These are phyloP conservation scores for Eciton burchellii DNA, from an alignment of 1,140 invertebrate genomes.

Conservation along the genomic window DNA sequence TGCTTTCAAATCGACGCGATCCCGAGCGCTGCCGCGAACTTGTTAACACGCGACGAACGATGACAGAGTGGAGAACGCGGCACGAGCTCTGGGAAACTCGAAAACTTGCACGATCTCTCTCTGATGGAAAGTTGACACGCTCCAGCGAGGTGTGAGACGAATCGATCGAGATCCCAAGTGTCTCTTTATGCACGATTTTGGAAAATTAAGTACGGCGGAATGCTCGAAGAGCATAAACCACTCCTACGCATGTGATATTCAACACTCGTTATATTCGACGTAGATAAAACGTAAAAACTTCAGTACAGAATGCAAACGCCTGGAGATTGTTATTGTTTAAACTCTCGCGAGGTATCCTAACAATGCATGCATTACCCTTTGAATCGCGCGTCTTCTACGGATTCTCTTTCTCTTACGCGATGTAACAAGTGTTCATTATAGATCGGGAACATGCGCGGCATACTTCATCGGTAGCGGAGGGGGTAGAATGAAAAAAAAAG, in stretches of 20 bases:
- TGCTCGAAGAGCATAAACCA: too few relatives aligned
- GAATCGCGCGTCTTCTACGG: conserved; percentile 28
- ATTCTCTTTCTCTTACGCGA: conserved; percentile 47
- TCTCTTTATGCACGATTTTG: neutral
- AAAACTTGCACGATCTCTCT: conserved; percentile 61
- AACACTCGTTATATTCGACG: too few relatives aligned
- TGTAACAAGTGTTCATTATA: conserved; percentile 56
- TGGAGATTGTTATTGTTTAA: neutral
- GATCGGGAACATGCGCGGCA: conserved; percentile 40
- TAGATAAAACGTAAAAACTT: too few relatives aligned
- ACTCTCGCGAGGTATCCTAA: neutral
- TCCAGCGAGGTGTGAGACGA: neutral
- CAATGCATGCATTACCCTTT: neutral
- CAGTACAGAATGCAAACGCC: too few relatives aligned
- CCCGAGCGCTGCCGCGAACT: conserved; percentile 54
- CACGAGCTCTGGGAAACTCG: conserved; percentile 37
- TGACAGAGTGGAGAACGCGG: neutral
- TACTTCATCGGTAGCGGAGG: neutral
- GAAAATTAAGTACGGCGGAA: too few relatives aligned
- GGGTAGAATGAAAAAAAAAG: conserved; percentile 47
- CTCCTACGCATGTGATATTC: too few relatives aligned
- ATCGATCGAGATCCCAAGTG: neutral
- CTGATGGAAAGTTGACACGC: conserved; percentile 62
- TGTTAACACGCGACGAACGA: conserved; percentile 49
- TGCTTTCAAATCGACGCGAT: conserved; percentile 41